These are phyloP conservation scores for Hippasteria phrygiana DNA, from an alignment of 53 echinoderm and acorn worm genomes.

Conservation along the genomic window DNA sequence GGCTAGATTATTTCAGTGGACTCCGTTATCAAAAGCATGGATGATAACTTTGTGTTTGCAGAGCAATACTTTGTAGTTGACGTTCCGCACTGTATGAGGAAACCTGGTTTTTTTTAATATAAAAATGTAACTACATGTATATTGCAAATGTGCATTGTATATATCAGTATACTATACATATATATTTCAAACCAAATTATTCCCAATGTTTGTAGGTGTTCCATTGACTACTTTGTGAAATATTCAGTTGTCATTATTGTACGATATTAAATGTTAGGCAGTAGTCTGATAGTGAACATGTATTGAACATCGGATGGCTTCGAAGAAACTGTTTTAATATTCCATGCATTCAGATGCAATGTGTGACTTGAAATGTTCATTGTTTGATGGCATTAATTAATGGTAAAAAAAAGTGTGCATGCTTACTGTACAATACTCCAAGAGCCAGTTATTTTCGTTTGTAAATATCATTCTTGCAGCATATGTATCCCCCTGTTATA, in stretches of 20 bases:
- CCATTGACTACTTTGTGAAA: background rate
- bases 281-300: too few relatives aligned
- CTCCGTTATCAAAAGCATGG: background rate
- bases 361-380: background rate
- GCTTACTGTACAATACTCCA: constrained; percentile 5
- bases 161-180: constrained; percentile 55
- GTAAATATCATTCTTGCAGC: constrained; percentile 47
- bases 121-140: constrained; percentile 35
- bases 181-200: constrained; percentile 33
- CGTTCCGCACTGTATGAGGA: background rate
- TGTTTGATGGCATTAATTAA: background rate
- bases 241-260: too few relatives aligned
- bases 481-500: background rate
- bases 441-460: constrained; percentile 52
- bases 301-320: too few relatives aligned
- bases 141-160: constrained; percentile 60
- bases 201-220: background rate
- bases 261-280: too few relatives aligned
- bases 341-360: background rate
- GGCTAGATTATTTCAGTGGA: too few relatives aligned
- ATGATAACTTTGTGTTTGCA: background rate
- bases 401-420: background rate
- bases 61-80: constrained; percentile 29
- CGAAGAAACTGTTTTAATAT: background rate
- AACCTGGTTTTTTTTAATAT: background rate